Conservation (phyloP, 2,797 vertebrate genomes). For the Acipenser ruthenus region DNA sequence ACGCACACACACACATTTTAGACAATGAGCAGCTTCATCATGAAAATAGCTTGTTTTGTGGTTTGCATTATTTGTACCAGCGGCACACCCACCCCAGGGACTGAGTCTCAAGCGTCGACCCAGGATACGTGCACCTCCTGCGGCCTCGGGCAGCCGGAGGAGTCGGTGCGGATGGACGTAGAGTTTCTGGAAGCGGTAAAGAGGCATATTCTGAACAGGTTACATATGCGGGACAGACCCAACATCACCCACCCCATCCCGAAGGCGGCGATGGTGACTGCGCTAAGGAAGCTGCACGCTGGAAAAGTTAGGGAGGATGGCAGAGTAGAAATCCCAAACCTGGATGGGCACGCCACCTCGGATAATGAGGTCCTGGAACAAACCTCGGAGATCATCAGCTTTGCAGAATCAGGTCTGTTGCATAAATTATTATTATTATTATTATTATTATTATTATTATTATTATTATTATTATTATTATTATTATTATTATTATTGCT, state of each 20-base stretch:
- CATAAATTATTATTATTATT: conserved; percentile 33
- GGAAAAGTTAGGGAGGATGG: conserved; percentile 89
- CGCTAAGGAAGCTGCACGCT: conserved; percentile 87
- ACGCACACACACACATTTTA: conserved; percentile 24
- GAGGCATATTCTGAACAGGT: conserved; percentile 84
- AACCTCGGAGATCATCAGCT: conserved; percentile 93
- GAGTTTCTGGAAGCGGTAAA: conserved; percentile 94
- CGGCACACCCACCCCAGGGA: conserved; percentile 51
- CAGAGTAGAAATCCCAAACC: conserved; percentile 84
- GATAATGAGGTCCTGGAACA: conserved; percentile 77
- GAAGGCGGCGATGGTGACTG: conserved; percentile 92
- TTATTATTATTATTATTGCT: not conserved
- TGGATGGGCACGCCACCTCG: conserved; percentile 81
- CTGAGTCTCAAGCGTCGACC: conserved; percentile 47
- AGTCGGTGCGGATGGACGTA: conserved; percentile 69
- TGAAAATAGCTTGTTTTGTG: conserved; percentile 41
- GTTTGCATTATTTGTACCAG: conserved; percentile 51
- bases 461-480: conserved; percentile 42
- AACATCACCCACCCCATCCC: conserved; percentile 96
- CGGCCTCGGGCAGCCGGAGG: conserved; percentile 73
- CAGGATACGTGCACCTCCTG: conserved; percentile 84
- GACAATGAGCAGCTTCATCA: conserved; percentile 48
- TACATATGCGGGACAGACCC: conserved; percentile 88
- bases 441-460: conserved; percentile 43
- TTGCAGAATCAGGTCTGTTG: conserved; percentile 88